Evolutionary conservation across 2,797 vertebrate genomes (phyloP).

Genomic region (Cichlasoma orientale): DNA sequence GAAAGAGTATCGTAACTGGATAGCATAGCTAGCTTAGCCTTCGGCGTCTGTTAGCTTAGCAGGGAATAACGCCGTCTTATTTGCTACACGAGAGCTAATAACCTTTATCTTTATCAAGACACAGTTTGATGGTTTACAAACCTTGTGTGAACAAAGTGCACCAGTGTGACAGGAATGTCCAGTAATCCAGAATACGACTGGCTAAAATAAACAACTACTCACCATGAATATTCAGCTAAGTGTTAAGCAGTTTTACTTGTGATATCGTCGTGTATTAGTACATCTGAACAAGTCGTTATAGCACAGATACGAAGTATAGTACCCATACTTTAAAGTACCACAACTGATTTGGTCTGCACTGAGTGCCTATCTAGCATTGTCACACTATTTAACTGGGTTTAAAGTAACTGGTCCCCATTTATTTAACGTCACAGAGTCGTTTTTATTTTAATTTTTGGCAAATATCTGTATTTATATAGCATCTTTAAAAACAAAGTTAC

Average conservation of each 20-base stretch:
- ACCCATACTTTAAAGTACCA: background rate
- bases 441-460: background rate
- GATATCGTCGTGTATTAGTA: background rate
- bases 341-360: background rate
- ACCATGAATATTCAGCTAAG: background rate
- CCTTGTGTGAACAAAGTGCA: background rate
- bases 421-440: background rate
- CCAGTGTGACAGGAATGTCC: background rate
- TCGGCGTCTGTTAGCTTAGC: background rate
- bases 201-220: background rate
- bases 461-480: background rate
- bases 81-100: background rate
- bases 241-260: background rate
- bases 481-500: background rate
- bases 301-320: background rate
- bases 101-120: background rate
- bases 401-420: background rate
- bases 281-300: background rate
- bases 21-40: background rate
- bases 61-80: background rate
- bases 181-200: background rate
- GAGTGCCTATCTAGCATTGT: background rate
- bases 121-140: background rate
- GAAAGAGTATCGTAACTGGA: background rate
- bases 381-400: background rate